Conservation (phyloP, 1,140 invertebrate genomes). For the Philotrypesis tridentata region DNA sequence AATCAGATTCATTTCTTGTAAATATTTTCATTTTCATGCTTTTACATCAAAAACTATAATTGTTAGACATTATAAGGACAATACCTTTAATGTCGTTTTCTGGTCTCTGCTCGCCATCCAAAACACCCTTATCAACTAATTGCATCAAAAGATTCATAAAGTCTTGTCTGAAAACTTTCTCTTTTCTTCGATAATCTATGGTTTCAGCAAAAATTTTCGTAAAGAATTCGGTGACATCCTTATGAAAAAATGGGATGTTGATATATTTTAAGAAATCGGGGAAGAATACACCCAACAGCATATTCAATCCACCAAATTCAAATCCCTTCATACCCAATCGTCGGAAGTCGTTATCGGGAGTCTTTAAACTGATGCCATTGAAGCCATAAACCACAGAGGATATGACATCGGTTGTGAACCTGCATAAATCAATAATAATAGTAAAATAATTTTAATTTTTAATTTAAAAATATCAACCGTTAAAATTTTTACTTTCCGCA, state of each 20-base stretch:
- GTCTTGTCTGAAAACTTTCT: slow-evolving; percentile 70
- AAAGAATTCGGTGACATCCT: slow-evolving; percentile 69
- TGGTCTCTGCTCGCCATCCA: slow-evolving; percentile 51
- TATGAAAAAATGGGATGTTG: slow-evolving; percentile 25
- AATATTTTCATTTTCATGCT: too few relatives aligned
- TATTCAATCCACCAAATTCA: slow-evolving; percentile 4
- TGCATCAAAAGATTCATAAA: slow-evolving; percentile 62
- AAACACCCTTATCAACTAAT: slow-evolving; percentile 56
- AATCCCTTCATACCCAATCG: slow-evolving; percentile 46
- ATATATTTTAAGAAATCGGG: slow-evolving; percentile 47
- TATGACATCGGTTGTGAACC: slow-evolving; percentile 29
- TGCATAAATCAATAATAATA: too few relatives aligned
- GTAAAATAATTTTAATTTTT: too few relatives aligned
- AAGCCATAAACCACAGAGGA: slow-evolving; percentile 10
- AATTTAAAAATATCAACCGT: too few relatives aligned
- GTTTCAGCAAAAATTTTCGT: slow-evolving; percentile 73
- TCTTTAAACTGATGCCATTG: slow-evolving; percentile 19
- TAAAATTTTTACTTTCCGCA: too few relatives aligned
- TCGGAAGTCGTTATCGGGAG: slow-evolving; percentile 43
- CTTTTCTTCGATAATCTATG: slow-evolving; percentile 68
- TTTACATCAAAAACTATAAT: too few relatives aligned
- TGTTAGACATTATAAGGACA: too few relatives aligned
- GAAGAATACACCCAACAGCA: slow-evolving; percentile 24
- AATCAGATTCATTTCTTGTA: too few relatives aligned
- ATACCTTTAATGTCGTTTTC: slow-evolving; percentile 59